Evolutionary conservation across 2,113 vertebrate genomes (phyloP), one percentile per base, ranked within the genome.

Genomic region (Leptocoma aspasia): DNA sequence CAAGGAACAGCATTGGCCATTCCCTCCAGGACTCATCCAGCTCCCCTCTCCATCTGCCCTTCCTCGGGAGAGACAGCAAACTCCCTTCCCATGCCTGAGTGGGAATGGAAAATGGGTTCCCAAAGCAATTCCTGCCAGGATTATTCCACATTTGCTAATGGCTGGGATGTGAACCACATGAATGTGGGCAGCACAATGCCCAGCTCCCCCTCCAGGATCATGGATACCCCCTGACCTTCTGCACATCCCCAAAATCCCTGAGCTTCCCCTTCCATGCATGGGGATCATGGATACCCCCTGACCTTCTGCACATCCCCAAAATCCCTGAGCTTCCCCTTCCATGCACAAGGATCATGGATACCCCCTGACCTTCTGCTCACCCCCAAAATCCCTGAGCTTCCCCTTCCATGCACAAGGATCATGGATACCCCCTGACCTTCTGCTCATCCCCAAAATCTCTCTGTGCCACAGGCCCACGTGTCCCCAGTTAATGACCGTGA

Each of bases 391-490:
- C 35, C 27, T 33, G 3, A 56, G 31, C 31, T 56, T 21, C 30
- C 31, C 30, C 30, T 11, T 21, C 20, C 54, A 56, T 22, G 21
- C 47, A 63, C 0, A 0, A 31, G 56, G 56, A 47, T 12, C 7
- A 1, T 6, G 1, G 11, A 2, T 2, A 6, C 24, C 6, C 5
- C 42, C 44, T 0, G 1, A 33, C 33, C 33, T 6, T 3, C 63
- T 13, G 21, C 82, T 12, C 61, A 17, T 22, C 2, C 60, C 61
- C 76, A 11, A 7, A 66, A 35, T 1, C 19, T 22, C 65, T 33
- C 45, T 28, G 47, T 4, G 22, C 7, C 20, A 0, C 12, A 0
- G 1, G 4, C 21, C 44, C 18, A 0, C 3, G 1, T 13, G 30
- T 19, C 35, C 14, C 41, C 42, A 7, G 0, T 5, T 4, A 8